Evolutionary conservation across 2,888 invertebrate genomes (phyloP).

Genomic region (Apomyelois bistriatella): DNA sequence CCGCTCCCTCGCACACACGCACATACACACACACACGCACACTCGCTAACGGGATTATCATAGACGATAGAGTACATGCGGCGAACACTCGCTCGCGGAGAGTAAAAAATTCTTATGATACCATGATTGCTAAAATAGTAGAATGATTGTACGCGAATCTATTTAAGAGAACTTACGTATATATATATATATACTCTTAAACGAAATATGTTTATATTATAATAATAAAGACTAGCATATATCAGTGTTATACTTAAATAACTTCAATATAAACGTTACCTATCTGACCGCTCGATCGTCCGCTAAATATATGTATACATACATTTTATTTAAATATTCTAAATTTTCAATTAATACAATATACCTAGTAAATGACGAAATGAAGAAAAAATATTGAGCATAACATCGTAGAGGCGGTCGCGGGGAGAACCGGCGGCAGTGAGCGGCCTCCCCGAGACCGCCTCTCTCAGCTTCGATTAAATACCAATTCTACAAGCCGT

Average conservation of each 20-base stretch:
- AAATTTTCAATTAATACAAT: constrained; percentile 43
- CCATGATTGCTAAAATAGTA: constrained; percentile 54
- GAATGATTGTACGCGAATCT: constrained; percentile 45
- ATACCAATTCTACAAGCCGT: constrained; percentile 63
- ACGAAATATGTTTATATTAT: constrained; percentile 51
- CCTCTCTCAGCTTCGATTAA: constrained; percentile 16
- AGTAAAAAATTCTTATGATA: constrained; percentile 50
- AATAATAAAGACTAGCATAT: constrained; percentile 78
- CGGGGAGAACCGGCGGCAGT: background rate
- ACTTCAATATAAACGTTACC: constrained; percentile 46
- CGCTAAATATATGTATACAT: constrained; percentile 24
- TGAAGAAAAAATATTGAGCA: constrained; percentile 64
- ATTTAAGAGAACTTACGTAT: constrained; percentile 58
- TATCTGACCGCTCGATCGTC: constrained; percentile 23
- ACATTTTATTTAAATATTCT: constrained; percentile 37
- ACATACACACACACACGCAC: background rate
- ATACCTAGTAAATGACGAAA: constrained; percentile 25
- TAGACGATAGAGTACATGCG: constrained; percentile 5
- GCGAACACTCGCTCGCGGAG: constrained; percentile 21
- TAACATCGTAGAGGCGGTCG: constrained; percentile 28
- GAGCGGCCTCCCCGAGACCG: no score
- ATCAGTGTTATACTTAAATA: constrained; percentile 60
- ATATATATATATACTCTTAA: constrained; percentile 48
- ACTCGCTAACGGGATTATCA: background rate
- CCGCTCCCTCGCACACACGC: background rate